Evolutionary conservation across 2,797 vertebrate species (phyloP).

Genomic region (Siniperca scherzeri): DNA sequence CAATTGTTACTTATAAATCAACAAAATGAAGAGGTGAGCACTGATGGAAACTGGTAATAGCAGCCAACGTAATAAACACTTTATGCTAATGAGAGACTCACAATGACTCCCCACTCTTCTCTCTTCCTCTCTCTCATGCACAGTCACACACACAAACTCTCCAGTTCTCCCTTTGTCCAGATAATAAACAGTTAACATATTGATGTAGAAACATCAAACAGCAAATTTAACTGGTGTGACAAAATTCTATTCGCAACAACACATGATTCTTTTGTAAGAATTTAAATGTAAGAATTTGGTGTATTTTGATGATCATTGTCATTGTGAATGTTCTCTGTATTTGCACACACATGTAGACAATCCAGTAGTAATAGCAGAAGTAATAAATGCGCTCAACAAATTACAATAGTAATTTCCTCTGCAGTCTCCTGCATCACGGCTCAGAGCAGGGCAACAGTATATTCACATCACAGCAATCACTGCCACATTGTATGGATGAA

Average conservation of each 20-base stretch:
- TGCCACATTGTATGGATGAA: constrained; percentile 46
- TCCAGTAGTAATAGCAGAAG: constrained; percentile 15
- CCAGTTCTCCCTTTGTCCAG: not conserved
- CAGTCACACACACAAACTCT: not conserved
- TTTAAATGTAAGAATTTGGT: not conserved
- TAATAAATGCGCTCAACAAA: constrained; percentile 51
- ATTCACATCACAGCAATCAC: constrained; percentile 55
- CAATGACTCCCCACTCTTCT: constrained; percentile 10
- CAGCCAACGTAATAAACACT: constrained; percentile 18
- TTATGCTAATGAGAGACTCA: constrained; percentile 26
- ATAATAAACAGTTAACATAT: not conserved
- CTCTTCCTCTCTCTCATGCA: constrained; percentile 9
- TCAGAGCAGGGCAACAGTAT: constrained; percentile 31
- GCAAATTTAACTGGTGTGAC: not conserved
- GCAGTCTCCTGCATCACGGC: constrained; percentile 34
- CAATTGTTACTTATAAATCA: not conserved
- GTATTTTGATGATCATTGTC: not conserved
- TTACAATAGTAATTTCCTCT: constrained; percentile 51
- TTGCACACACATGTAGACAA: constrained; percentile 15
- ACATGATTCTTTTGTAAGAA: not conserved
- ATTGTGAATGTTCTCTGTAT: not conserved
- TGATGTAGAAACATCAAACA: not conserved
- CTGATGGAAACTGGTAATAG: constrained; percentile 7
- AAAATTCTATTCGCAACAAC: not conserved
- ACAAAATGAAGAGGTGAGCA: constrained; percentile 10